These are phyloP conservation scores for Drosophila simulans DNA, from an alignment of 1,140 invertebrate genomes.

Conservation along the genomic window DNA sequence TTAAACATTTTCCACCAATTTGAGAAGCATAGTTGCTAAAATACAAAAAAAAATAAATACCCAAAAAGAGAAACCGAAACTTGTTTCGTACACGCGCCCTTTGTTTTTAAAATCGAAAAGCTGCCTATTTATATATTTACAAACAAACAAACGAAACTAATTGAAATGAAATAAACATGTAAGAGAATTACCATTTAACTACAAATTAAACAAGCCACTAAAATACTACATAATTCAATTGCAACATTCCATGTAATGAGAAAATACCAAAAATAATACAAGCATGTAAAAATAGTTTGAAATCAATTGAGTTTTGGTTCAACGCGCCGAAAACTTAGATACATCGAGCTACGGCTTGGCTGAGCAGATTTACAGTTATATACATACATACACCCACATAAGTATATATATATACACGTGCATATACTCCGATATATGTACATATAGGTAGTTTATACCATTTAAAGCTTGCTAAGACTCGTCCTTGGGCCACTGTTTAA, in stretches of 20 bases:
- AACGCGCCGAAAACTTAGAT: conserved; percentile 43
- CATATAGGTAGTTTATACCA: conserved; percentile 47
- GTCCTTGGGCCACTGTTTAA: conserved; percentile 51
- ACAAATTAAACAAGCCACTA: conserved; percentile 56
- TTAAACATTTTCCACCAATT: conserved; percentile 76
- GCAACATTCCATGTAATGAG: conserved; percentile 24
- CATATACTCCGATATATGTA: conserved; percentile 47
- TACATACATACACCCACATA: conserved; percentile 37
- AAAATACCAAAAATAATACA: conserved; percentile 35
- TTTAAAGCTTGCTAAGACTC: conserved; percentile 50
- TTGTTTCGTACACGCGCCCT: conserved; percentile 61
- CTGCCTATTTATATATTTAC: conserved; percentile 75
- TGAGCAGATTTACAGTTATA: conserved; percentile 54
- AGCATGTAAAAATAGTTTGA: conserved; percentile 43
- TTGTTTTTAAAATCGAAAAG: conserved; percentile 59
- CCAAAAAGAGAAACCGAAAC: conserved; percentile 26
- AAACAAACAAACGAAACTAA: conserved; percentile 34
- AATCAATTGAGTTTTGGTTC: conserved; percentile 62
- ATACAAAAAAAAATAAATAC: conserved; percentile 22
- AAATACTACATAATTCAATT: conserved; percentile 41
- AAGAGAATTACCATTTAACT: conserved; percentile 47
- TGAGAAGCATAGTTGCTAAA: conserved; percentile 42
- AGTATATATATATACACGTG: conserved; percentile 36
- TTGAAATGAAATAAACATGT: conserved; percentile 25
- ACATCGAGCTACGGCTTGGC: conserved; percentile 46